Conservation (phyloP, 2,888 invertebrate genomes). For the Agonum fuliginosum region DNA sequence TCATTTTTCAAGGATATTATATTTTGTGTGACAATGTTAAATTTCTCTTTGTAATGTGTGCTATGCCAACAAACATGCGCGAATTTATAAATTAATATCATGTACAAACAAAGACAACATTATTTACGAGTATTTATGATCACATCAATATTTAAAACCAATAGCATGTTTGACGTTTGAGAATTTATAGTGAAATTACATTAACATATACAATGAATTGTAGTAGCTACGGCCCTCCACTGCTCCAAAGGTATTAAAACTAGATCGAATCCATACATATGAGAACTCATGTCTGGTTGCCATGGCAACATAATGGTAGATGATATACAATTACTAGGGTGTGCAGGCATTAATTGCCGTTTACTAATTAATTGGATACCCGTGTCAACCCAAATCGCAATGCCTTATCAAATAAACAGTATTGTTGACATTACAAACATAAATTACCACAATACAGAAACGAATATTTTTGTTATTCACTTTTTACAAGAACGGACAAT, state of each 20-base stretch:
- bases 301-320: conserved; percentile 40
- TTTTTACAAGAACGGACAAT: no score
- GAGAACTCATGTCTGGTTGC: conserved; percentile 41
- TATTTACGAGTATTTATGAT: not conserved
- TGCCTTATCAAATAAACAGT: conserved; percentile 20
- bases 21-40: no score
- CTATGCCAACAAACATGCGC: no score
- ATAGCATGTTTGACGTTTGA: not conserved
- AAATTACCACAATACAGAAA: no score
- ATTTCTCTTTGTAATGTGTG: no score
- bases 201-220: not conserved
- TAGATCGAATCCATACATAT: conserved; percentile 38
- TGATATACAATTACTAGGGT: conserved; percentile 41
- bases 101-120: no score
- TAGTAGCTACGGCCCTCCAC: not conserved
- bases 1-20: no score
- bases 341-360: conserved; percentile 42
- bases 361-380: conserved; percentile 44
- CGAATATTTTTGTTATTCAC: no score
- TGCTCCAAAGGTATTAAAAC: conserved; percentile 21
- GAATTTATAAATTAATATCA: no score
- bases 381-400: conserved; percentile 30
- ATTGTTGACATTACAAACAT: conserved; percentile 19
- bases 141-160: not conserved
- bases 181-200: not conserved